Percentiles rank a stretch among this genome's conserved stretches.
Conservation (phyloP, 92 coral and sea anemone genomes). For the Paramuricea clavata region DNA sequence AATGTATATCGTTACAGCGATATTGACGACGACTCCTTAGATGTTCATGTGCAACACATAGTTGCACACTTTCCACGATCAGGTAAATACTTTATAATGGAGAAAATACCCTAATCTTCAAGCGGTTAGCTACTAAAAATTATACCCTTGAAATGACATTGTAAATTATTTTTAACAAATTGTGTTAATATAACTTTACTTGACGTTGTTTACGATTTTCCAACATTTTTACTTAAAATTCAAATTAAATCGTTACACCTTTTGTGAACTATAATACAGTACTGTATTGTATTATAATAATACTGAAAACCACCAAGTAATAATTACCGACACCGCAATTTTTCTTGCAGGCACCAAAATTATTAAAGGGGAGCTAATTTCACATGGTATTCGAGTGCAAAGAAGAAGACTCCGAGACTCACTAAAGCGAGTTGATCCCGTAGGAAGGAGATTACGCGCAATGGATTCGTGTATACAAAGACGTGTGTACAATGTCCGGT, state of each 20-base stretch:
- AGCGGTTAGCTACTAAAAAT: no score
- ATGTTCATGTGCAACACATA: slow-evolving; percentile 57
- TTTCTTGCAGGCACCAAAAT: slow-evolving; percentile 45
- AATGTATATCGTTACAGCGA: slow-evolving; percentile 59
- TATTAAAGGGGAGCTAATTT: slow-evolving; percentile 24
- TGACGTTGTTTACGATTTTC: no score
- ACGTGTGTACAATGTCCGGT: slow-evolving; percentile 60
- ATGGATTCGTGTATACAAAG: slow-evolving; percentile 8
- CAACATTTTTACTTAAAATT: no score
- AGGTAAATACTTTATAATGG: slow-evolving; percentile 47
- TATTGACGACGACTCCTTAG: slow-evolving; percentile 62
- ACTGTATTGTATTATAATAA: no score
- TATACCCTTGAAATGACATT: no score
- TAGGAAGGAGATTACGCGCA: slow-evolving; percentile 59
- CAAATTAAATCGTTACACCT: no score
- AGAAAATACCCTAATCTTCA: no score
- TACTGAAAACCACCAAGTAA: no score
- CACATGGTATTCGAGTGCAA: slow-evolving; percentile 58
- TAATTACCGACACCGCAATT: no score
- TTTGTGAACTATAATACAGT: no score
- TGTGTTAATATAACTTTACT: no score
- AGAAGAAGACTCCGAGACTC: slow-evolving; percentile 55
- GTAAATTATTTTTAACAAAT: no score
- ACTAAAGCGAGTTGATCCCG: slow-evolving; percentile 59
- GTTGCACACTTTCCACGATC: slow-evolving; percentile 63